phyloP scores from a whole-genome alignment of 2,888 invertebrate species.

The Petrophora chlorosata region DNA sequence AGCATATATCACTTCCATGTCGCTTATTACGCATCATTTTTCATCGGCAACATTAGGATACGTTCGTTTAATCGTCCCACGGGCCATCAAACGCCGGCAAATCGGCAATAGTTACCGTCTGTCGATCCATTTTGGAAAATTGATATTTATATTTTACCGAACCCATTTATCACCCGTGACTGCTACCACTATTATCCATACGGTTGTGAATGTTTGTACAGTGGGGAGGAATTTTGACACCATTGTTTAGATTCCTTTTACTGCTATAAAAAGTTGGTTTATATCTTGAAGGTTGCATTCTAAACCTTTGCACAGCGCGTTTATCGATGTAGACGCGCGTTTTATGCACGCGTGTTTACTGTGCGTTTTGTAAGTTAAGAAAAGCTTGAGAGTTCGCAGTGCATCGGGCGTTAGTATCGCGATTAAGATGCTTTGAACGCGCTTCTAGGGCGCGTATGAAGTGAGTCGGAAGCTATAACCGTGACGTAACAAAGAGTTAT shows the following conservation, averaged over 20 bases:
- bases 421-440: too few species aligned
- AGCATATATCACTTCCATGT: constrained; percentile 12
- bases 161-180: constrained; percentile 36
- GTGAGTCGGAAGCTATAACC: too few species aligned
- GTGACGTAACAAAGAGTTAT: too few species aligned
- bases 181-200: constrained; percentile 24
- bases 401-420: too few species aligned
- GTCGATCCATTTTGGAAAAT: constrained; percentile 42
- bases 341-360: too few species aligned
- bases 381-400: too few species aligned
- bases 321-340: too few species aligned
- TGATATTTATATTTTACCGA: constrained; percentile 35
- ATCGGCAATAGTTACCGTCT: constrained; percentile 18
- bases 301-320: too few species aligned
- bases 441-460: too few species aligned
- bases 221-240: neutral
- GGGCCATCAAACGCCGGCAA: constrained; percentile 20
- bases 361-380: too few species aligned
- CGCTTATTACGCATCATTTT: constrained; percentile 18
- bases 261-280: too few species aligned
- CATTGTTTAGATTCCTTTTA: neutral
- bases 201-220: neutral
- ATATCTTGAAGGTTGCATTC: too few species aligned
- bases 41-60: constrained; percentile 20
- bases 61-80: constrained; percentile 16